Conservation (phyloP, 1,140 invertebrate species). For the Chlorops oryzae region DNA sequence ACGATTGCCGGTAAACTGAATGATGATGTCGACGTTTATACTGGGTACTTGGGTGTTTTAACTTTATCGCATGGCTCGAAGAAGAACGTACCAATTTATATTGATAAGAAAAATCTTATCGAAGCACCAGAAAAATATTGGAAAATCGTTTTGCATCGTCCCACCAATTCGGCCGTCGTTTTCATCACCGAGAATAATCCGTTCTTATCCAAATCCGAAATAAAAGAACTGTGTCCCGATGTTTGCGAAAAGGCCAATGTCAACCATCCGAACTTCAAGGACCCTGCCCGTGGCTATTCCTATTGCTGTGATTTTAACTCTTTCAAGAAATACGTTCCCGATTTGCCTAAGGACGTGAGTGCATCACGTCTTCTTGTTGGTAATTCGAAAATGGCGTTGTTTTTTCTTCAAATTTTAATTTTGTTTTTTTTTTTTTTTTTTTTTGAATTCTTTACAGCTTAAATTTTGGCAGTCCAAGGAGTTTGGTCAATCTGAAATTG, state of each 20-base stretch:
- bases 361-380: no score
- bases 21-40: constrained; percentile 40
- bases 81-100: constrained; percentile 33
- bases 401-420: no score
- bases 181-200: constrained; percentile 53
- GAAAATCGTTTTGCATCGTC: constrained; percentile 47
- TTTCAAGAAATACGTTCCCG: no score
- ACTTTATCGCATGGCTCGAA: constrained; percentile 29
- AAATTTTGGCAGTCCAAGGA: no score
- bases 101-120: constrained; percentile 33
- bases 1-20: constrained; percentile 24
- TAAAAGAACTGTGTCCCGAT: constrained; percentile 38
- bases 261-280: constrained; percentile 26
- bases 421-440: no score
- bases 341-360: no score
- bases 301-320: constrained; percentile 41
- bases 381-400: no score
- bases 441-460: no score
- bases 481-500: no score
- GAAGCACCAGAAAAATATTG: constrained; percentile 50
- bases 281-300: constrained; percentile 37
- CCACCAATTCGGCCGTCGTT: constrained; percentile 42
- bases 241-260: constrained; percentile 39
- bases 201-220: constrained; percentile 9
- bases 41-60: constrained; percentile 45